phyloP scores from a whole-genome alignment of 2,888 invertebrate species.

The Galeruca laticollis region DNA sequence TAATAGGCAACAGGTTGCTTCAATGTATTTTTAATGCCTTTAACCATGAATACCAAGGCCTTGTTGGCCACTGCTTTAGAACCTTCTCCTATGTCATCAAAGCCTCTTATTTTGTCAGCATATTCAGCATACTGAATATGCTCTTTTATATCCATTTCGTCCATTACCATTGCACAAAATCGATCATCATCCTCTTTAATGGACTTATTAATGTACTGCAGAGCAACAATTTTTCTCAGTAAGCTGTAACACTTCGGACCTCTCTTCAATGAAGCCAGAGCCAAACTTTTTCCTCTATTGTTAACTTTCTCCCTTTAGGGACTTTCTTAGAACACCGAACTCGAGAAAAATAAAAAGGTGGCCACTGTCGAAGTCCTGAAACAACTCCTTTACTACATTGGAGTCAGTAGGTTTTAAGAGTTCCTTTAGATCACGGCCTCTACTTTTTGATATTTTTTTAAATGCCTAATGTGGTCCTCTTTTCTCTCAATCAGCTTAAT shows the following conservation, averaged over 20 bases:
- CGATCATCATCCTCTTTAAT: conserved; percentile 24
- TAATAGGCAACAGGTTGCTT: too few relatives aligned
- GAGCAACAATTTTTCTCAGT: conserved; percentile 38
- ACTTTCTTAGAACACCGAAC: conserved; percentile 17
- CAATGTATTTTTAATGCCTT: conserved; percentile 21
- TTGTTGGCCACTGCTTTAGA: too few relatives aligned
- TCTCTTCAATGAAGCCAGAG: conserved; percentile 33
- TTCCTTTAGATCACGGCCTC: too few relatives aligned
- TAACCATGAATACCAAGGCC: background rate
- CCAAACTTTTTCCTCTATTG: conserved; percentile 43
- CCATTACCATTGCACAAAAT: too few relatives aligned
- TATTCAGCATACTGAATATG: too few relatives aligned
- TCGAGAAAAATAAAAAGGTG: conserved; percentile 39
- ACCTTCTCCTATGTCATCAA: too few relatives aligned
- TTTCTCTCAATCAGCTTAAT: conserved; percentile 18
- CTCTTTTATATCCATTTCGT: too few relatives aligned
- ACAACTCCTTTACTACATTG: conserved; percentile 22
- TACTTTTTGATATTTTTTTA: too few relatives aligned
- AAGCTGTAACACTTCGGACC: too few relatives aligned
- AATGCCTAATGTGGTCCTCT: conserved; percentile 19
- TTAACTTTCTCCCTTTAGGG: conserved; percentile 41
- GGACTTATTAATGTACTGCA: conserved; percentile 4
- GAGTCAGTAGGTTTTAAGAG: too few relatives aligned
- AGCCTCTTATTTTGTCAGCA: too few relatives aligned
- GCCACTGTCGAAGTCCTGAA: conserved; percentile 29